Percentiles rank a stretch among this genome's conserved stretches.
These are phyloP conservation scores for Isichthys henryi DNA, from an alignment of 2,113 vertebrate genomes.

Conservation along the genomic window DNA sequence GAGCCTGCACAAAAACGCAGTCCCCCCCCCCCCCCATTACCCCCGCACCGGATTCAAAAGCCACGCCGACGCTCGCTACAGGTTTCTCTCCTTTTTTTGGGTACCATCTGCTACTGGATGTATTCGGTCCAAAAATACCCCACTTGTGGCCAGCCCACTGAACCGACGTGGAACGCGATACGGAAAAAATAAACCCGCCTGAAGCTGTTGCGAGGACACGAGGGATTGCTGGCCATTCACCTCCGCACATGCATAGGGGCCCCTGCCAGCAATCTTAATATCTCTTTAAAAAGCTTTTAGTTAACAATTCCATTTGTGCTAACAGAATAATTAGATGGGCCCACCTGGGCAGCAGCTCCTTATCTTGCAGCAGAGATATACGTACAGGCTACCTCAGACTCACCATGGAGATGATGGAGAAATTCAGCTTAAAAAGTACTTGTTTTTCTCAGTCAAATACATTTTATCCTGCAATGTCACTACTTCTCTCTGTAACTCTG, in stretches of 20 bases:
- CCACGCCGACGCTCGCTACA: not conserved
- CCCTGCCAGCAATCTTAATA: not conserved
- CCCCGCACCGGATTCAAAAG: not conserved
- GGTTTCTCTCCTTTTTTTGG: slow-evolving; percentile 8
- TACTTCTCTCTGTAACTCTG: not conserved
- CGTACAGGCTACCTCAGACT: not conserved
- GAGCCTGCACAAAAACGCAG: not conserved
- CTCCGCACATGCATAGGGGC: not conserved
- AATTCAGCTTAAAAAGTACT: not conserved
- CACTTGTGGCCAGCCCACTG: not conserved
- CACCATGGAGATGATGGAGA: not conserved
- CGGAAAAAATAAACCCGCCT: not conserved
- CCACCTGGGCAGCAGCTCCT: not conserved
- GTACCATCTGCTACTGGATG: slow-evolving; percentile 17
- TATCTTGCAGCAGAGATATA: not conserved
- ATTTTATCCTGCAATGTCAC: not conserved
- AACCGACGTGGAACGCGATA: not conserved
- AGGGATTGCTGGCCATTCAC: not conserved
- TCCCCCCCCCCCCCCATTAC: no score
- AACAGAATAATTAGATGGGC: slow-evolving; percentile 5
- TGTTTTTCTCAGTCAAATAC: not conserved
- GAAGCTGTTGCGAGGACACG: not conserved
- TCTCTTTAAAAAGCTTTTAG: slow-evolving; percentile 4
- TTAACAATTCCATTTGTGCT: slow-evolving; percentile 7
- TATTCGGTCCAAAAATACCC: slow-evolving; percentile 17